These are phyloP conservation scores for Onychostruthus taczanowskii DNA, from an alignment of 2,113 vertebrate species.

Conservation along the genomic window DNA sequence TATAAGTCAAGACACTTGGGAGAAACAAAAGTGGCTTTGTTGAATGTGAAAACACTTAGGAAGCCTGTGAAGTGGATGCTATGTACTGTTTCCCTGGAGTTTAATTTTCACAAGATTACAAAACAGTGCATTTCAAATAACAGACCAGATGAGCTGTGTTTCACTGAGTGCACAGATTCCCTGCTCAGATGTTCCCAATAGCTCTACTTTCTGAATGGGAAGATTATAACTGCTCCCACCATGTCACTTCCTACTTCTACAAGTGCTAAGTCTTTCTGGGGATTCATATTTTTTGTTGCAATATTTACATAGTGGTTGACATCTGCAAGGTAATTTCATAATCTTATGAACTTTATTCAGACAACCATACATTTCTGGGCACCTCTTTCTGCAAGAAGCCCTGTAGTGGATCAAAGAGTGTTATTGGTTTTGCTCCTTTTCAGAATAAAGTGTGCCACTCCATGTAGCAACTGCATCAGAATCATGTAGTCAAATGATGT, in stretches of 20 bases:
- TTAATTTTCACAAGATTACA: constrained; percentile 5
- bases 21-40: not conserved
- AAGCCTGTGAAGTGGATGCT: not conserved
- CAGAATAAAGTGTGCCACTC: not conserved
- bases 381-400: not conserved
- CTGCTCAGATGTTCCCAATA: not conserved
- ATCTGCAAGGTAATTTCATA: not conserved
- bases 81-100: not conserved
- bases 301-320: not conserved
- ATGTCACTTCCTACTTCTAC: not conserved
- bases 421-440: not conserved
- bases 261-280: not conserved
- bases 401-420: not conserved
- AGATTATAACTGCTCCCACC: not conserved
- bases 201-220: not conserved
- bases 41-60: accelerated
- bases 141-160: not conserved
- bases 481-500: not conserved
- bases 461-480: not conserved
- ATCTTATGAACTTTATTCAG: not conserved
- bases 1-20: not conserved
- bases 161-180: not conserved
- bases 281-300: not conserved
- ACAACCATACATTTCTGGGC: not conserved
- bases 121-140: not conserved